Evolutionary conservation across 1,140 invertebrate species (phyloP).

Genomic region (Neotoxoptera formosana): DNA sequence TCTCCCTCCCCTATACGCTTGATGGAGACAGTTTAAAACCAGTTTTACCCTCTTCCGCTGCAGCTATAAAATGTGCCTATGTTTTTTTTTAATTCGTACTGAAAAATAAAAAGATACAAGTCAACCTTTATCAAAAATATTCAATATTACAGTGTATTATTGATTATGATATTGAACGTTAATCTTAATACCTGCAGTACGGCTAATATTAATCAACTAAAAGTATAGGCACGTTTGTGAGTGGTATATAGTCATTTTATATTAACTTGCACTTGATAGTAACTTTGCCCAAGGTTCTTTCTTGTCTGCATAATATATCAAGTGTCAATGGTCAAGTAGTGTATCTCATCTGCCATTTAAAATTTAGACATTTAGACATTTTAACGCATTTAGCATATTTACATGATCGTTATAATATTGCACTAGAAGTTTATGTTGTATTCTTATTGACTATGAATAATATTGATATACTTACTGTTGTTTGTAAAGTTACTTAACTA

Average conservation of each 20-base stretch:
- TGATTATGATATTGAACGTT: too few species aligned
- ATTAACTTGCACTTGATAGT: not conserved
- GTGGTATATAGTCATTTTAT: not conserved
- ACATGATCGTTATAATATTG: not conserved
- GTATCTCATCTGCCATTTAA: not conserved
- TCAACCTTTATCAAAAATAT: too few species aligned
- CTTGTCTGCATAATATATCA: not conserved
- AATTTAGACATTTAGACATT: not conserved
- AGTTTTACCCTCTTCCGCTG: too few species aligned
- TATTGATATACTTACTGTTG: not conserved
- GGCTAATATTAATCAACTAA: not conserved
- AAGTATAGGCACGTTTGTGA: not conserved
- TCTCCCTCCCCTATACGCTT: too few species aligned
- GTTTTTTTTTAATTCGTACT: too few species aligned
- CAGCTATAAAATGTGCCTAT: too few species aligned
- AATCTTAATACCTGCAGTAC: not conserved
- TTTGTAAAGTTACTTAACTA: not conserved
- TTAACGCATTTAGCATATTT: not conserved
- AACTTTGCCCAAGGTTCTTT: not conserved
- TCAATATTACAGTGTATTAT: too few species aligned
- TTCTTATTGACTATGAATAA: not conserved
- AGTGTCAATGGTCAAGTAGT: constrained; percentile 10
- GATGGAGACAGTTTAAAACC: too few species aligned
- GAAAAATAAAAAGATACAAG: too few species aligned
- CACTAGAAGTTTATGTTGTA: not conserved